A percentile compares a stretch with the other conserved stretches of the same genome.
Evolutionary conservation across 2,113 vertebrate species (phyloP).

Genomic region (Dromiciops gliroides): DNA sequence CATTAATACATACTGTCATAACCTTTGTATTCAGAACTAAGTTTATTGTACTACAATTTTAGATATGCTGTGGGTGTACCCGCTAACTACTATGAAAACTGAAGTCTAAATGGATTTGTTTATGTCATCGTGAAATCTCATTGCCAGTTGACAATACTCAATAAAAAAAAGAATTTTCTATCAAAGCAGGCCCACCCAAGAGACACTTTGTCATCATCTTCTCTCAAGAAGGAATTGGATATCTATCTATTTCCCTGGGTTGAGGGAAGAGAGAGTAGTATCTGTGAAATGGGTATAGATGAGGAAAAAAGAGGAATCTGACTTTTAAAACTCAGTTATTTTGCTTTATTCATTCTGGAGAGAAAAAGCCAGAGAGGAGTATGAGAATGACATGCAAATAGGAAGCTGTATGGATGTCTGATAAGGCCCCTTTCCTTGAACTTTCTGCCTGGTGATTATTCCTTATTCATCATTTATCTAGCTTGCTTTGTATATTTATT

Average conservation of each 20-base stretch:
- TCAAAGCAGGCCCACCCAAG: not conserved
- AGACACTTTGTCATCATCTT: not conserved
- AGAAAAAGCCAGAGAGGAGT: not conserved
- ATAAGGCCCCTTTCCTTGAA: not conserved
- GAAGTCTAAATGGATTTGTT: accelerated
- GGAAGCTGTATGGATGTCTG: not conserved
- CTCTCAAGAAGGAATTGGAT: not conserved
- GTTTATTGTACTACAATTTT: slow-evolving; percentile 44
- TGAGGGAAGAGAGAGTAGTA: not conserved
- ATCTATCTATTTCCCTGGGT: not conserved
- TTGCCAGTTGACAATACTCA: not conserved
- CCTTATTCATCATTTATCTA: not conserved
- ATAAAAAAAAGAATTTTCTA: not conserved
- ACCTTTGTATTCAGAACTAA: slow-evolving; percentile 51
- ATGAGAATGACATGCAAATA: not conserved
- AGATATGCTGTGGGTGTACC: not conserved
- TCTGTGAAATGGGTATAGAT: not conserved
- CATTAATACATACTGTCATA: slow-evolving; percentile 65
- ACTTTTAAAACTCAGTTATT: not conserved
- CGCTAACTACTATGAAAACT: not conserved
- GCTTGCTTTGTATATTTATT: not conserved
- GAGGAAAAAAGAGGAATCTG: not conserved
- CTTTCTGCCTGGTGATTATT: not conserved
- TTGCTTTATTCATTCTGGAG: not conserved
- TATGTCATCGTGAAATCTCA: not conserved